Evolutionary conservation across 2,888 invertebrate species (phyloP).

Genomic region (Drosophila paramelanica): DNA sequence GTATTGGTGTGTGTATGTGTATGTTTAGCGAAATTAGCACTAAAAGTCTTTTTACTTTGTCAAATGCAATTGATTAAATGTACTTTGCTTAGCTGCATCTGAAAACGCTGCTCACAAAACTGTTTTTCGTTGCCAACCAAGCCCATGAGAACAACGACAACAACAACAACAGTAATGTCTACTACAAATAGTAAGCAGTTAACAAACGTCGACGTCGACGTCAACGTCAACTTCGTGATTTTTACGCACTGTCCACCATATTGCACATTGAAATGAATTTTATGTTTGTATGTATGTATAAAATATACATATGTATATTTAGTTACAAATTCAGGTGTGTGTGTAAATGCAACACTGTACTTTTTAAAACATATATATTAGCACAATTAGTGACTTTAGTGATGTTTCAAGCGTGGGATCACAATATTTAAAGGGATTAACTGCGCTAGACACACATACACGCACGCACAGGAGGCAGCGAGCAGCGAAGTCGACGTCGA

Average conservation of each 20-base stretch:
- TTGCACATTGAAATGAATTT: constrained; percentile 66
- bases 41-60: constrained; percentile 44
- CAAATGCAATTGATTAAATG: constrained; percentile 46
- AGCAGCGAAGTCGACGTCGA: constrained; percentile 31
- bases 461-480: constrained; percentile 36
- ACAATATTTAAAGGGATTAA: constrained; percentile 59
- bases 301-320: constrained; percentile 17
- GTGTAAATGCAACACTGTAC: constrained; percentile 73
- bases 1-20: constrained; percentile 23
- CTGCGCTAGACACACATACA: constrained; percentile 42
- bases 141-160: constrained; percentile 24
- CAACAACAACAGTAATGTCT: constrained; percentile 29
- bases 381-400: constrained; percentile 44
- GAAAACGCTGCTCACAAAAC: constrained; percentile 26
- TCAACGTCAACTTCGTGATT: constrained; percentile 45
- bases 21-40: constrained; percentile 56
- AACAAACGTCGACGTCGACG: constrained; percentile 32
- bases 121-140: constrained; percentile 44
- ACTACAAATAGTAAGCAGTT: constrained; percentile 33
- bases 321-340: constrained; percentile 14
- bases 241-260: constrained; percentile 77
- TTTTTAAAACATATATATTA: constrained; percentile 55
- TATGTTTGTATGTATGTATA: constrained; percentile 39
- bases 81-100: constrained; percentile 34
- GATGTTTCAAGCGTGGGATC: constrained; percentile 59